A percentile compares a stretch with the other conserved stretches of the same genome.
Evolutionary conservation across 2,113 vertebrate species (phyloP).

Genomic region (Onychostruthus taczanowskii): DNA sequence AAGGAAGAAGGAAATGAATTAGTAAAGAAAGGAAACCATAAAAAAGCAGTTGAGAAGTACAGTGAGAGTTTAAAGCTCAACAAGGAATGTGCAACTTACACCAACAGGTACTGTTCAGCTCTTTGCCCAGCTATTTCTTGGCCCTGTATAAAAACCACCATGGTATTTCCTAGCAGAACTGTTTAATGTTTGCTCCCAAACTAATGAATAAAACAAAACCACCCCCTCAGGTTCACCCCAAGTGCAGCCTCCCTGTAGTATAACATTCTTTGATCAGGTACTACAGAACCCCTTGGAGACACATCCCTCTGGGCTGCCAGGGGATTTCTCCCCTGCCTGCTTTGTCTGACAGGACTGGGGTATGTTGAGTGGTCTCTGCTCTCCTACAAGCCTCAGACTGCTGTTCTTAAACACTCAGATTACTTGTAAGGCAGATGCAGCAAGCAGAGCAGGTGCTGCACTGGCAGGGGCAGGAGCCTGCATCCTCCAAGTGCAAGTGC

Average conservation of each 20-base stretch:
- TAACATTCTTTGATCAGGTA: background rate
- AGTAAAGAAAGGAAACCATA: slow-evolving; percentile 89
- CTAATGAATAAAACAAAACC: background rate
- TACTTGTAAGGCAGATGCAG: background rate
- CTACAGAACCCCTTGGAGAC: background rate
- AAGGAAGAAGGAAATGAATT: slow-evolving; percentile 92
- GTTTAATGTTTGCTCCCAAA: background rate
- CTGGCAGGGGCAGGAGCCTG: background rate
- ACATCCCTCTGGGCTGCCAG: background rate
- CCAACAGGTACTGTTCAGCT: slow-evolving; percentile 83
- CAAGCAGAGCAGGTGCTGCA: background rate
- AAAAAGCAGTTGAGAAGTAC: slow-evolving; percentile 90
- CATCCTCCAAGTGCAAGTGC: background rate
- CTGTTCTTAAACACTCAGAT: background rate
- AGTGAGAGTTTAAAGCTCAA: slow-evolving; percentile 83
- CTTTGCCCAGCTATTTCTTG: background rate
- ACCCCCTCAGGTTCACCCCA: background rate
- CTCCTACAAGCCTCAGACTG: background rate
- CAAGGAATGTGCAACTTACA: slow-evolving; percentile 83
- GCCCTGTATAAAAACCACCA: background rate
- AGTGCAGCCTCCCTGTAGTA: background rate
- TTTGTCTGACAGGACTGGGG: background rate
- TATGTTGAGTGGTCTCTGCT: background rate
- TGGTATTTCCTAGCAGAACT: background rate
- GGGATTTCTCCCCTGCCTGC: background rate